Percentiles rank a stretch among this genome's conserved stretches.
Conservation (phyloP, 2,888 invertebrate genomes). For the Ctenicera cuprea region DNA sequence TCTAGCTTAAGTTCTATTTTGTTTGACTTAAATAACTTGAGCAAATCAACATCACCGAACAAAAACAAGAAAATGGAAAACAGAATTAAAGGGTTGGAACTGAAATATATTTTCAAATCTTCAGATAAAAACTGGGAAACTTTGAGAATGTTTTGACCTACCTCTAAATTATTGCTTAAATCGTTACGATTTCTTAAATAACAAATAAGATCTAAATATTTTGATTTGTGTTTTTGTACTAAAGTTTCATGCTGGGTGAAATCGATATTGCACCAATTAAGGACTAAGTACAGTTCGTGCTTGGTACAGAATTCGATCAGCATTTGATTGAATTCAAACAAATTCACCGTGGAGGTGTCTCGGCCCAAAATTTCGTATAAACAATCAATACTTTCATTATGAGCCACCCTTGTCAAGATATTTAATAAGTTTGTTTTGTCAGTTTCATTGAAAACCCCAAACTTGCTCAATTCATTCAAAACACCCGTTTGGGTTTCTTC, state of each 20-base stretch:
- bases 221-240: constrained; percentile 71
- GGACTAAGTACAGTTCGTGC: constrained; percentile 74
- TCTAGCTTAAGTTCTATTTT: constrained; percentile 55
- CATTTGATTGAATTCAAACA: constrained; percentile 75
- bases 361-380: constrained; percentile 75
- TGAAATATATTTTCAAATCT: constrained; percentile 75
- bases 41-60: constrained; percentile 56
- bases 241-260: constrained; percentile 60
- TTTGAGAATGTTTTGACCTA: constrained; percentile 73
- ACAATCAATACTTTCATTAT: constrained; percentile 75
- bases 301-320: constrained; percentile 75
- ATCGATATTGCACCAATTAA: constrained; percentile 75
- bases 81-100: constrained; percentile 76
- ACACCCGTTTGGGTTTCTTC: constrained; percentile 77
- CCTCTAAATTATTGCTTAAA: constrained; percentile 72
- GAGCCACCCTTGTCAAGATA: constrained; percentile 78
- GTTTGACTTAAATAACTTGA: constrained; percentile 54
- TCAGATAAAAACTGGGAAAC: constrained; percentile 76
- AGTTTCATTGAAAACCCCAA: constrained; percentile 78
- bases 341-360: constrained; percentile 63
- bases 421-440: constrained; percentile 76
- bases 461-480: constrained; percentile 78
- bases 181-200: constrained; percentile 71
- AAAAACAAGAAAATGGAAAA: constrained; percentile 76
- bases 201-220: constrained; percentile 75